Evolutionary conservation across 2,888 invertebrate genomes (phyloP).

Genomic region (Cerceris rybyensis): DNA sequence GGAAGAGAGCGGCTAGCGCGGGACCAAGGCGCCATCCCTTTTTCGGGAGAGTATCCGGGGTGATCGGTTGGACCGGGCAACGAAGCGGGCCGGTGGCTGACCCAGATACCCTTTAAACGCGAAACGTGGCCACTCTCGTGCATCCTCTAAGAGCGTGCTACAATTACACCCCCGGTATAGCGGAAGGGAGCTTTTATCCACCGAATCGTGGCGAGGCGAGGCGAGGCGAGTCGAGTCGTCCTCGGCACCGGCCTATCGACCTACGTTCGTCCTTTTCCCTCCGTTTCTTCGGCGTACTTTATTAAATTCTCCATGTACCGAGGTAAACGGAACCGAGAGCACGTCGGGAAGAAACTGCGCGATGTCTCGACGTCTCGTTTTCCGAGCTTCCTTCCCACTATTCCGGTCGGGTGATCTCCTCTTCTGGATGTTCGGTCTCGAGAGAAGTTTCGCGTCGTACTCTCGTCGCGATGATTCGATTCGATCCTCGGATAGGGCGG

Average conservation of each 20-base stretch:
- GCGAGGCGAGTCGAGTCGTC: constrained; percentile 23
- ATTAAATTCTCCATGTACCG: constrained; percentile 47
- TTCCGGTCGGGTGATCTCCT: background rate
- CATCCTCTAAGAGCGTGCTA: constrained; percentile 49
- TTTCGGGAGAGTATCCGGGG: constrained; percentile 34
- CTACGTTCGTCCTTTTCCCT: constrained; percentile 4
- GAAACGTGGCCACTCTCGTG: constrained; percentile 36
- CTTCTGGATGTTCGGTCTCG: no score
- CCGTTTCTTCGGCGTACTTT: constrained; percentile 20
- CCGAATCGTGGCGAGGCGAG: no score
- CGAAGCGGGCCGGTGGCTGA: constrained; percentile 69
- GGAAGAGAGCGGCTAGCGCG: background rate
- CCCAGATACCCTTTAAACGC: constrained; percentile 65
- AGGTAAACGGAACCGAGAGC: constrained; percentile 4
- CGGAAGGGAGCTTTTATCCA: constrained; percentile 48
- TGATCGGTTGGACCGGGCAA: constrained; percentile 55
- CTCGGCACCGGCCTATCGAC: constrained; percentile 4
- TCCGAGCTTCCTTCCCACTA: no score
- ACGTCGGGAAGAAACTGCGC: no score
- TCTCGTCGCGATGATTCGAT: no score
- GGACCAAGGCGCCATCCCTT: background rate
- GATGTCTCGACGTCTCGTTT: no score
- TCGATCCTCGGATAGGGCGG: no score
- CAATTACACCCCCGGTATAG: constrained; percentile 51
- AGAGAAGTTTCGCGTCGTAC: no score